Evolutionary conservation across 2,797 vertebrate species (phyloP).

Genomic region (Cetoscarus ocellatus): DNA sequence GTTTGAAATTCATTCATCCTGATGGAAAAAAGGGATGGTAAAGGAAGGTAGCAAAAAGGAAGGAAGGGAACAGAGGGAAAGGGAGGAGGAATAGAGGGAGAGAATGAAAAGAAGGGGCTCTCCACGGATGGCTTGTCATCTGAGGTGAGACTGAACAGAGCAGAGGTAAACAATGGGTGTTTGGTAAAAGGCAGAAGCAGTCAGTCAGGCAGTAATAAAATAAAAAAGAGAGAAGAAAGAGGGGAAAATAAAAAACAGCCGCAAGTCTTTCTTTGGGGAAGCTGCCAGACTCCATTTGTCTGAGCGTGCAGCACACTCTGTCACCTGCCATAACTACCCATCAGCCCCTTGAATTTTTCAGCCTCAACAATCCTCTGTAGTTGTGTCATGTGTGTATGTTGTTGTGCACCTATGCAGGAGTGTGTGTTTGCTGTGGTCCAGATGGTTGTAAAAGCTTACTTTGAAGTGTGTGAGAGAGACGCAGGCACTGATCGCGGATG

Average conservation of each 20-base stretch:
- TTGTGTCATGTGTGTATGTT: constrained; percentile 13
- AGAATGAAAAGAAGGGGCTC: constrained; percentile 76
- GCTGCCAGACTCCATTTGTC: constrained; percentile 85
- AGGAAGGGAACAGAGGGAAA: constrained; percentile 4
- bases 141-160: constrained; percentile 84
- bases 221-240: constrained; percentile 28
- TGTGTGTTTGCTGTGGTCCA: constrained; percentile 14
- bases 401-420: neutral
- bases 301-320: constrained; percentile 75
- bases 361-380: constrained; percentile 69
- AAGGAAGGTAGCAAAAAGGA: constrained; percentile 7
- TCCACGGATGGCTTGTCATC: constrained; percentile 83
- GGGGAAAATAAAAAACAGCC: constrained; percentile 66
- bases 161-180: constrained; percentile 81
- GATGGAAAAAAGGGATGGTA: constrained; percentile 36
- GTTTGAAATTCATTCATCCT: constrained; percentile 64
- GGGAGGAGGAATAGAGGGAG: constrained; percentile 21
- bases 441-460: constrained; percentile 60
- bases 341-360: constrained; percentile 73
- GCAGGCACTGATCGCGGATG: constrained; percentile 67
- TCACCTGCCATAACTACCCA: constrained; percentile 81
- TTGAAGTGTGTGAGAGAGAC: constrained; percentile 64
- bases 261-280: constrained; percentile 75
- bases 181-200: constrained; percentile 83
- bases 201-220: constrained; percentile 80